Conservation (phyloP, 2,888 invertebrate genomes). For the Perithous albicinctus region DNA sequence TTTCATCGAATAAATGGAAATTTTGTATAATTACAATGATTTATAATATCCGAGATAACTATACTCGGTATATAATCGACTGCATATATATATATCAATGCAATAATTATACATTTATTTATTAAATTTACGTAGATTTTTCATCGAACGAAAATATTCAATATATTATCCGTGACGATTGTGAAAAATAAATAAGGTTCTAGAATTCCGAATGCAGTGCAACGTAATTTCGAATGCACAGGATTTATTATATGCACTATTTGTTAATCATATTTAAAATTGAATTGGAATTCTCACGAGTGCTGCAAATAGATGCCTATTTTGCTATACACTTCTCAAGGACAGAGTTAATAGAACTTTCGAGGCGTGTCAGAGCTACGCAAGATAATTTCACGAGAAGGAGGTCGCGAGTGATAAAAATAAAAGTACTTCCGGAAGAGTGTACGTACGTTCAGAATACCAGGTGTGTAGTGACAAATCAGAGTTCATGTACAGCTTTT, state of each 20-base stretch:
- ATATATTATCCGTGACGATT: too few relatives aligned
- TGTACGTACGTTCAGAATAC: conserved; percentile 31
- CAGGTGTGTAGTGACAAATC: conserved; percentile 14
- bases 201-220: background rate
- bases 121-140: too few relatives aligned
- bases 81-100: too few relatives aligned
- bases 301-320: background rate
- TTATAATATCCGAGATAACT: too few relatives aligned
- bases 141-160: too few relatives aligned
- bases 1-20: too few relatives aligned
- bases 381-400: conserved; percentile 24
- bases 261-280: background rate
- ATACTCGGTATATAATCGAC: too few relatives aligned
- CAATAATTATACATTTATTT: too few relatives aligned
- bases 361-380: conserved; percentile 21
- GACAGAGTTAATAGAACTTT: conserved; percentile 19
- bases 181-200: background rate
- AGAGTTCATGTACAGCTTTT: conserved; percentile 15
- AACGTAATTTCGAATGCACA: conserved; percentile 1
- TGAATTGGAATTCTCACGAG: conserved; percentile 6
- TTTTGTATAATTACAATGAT: too few relatives aligned
- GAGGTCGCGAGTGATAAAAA: conserved; percentile 44
- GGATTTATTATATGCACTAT: conserved; percentile 27
- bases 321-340: background rate
- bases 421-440: conserved; percentile 44